phyloP scores from a whole-genome alignment of 1,140 invertebrate species.

The Hermetia illucens region DNA sequence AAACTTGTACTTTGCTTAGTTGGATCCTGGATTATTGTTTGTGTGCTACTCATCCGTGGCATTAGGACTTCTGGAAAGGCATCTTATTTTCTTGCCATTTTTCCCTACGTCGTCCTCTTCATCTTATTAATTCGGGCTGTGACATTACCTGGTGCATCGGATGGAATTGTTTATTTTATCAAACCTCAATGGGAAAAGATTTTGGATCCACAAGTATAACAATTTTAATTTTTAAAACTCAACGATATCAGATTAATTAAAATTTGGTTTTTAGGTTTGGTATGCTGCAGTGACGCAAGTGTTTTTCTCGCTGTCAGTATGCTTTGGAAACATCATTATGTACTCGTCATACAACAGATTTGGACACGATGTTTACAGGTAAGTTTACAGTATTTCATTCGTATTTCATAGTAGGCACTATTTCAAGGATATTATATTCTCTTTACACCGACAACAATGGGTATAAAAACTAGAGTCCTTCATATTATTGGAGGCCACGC shows the following conservation, averaged over 20 bases:
- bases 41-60: conserved; percentile 59
- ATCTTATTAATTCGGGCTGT: conserved; percentile 54
- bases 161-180: conserved; percentile 68
- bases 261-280: conserved; percentile 42
- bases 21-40: conserved; percentile 63
- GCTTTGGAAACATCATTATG: conserved; percentile 70
- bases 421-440: background rate
- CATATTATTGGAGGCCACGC: no score
- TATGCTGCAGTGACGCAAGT: conserved; percentile 58
- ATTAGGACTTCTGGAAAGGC: conserved; percentile 65
- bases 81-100: conserved; percentile 71
- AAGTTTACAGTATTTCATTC: conserved; percentile 58
- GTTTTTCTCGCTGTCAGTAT: conserved; percentile 52
- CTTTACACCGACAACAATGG: no score
- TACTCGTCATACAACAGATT: conserved; percentile 76
- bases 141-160: conserved; percentile 57
- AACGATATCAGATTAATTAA: background rate
- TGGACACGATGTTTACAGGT: conserved; percentile 57
- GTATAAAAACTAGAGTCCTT: no score
- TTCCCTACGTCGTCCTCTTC: conserved; percentile 70
- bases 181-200: conserved; percentile 57
- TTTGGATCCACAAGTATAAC: conserved; percentile 37
- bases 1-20: conserved; percentile 59
- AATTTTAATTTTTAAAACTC: background rate
- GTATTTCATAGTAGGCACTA: conserved; percentile 9